A percentile compares a stretch with the other conserved stretches of the same genome.
Evolutionary conservation across 2,797 vertebrate species (phyloP).

Genomic region (Meriones psammophilus): DNA sequence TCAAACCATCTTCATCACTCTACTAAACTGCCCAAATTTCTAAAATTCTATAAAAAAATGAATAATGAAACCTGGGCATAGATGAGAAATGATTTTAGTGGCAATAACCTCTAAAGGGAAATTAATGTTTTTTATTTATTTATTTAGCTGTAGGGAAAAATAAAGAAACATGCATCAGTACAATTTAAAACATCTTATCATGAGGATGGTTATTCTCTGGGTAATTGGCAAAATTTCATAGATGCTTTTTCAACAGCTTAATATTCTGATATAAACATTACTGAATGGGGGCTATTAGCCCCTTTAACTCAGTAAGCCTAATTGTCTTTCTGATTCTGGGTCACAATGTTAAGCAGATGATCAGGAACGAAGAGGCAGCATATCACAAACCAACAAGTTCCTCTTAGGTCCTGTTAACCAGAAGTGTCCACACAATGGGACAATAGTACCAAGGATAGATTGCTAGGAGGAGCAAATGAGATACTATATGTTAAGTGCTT

Average conservation of each 20-base stretch:
- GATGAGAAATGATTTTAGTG: slow-evolving; percentile 52
- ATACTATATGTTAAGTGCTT: background rate
- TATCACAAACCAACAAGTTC: background rate
- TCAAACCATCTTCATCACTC: slow-evolving; percentile 64
- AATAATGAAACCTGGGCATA: slow-evolving; percentile 57
- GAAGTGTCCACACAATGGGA: background rate
- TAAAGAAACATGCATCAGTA: slow-evolving; percentile 19
- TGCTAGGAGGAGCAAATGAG: background rate
- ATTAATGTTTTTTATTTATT: slow-evolving; percentile 67
- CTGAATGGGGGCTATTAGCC: background rate
- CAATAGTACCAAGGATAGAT: background rate
- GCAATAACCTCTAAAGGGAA: slow-evolving; percentile 65
- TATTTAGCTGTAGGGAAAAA: slow-evolving; percentile 10
- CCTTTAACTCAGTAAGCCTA: slow-evolving; percentile 53
- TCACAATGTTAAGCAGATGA: slow-evolving; percentile 48
- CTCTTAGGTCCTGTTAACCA: background rate
- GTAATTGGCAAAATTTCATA: slow-evolving; percentile 74
- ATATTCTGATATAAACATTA: slow-evolving; percentile 63
- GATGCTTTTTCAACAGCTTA: slow-evolving; percentile 65
- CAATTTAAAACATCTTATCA: slow-evolving; percentile 66
- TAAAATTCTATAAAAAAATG: slow-evolving; percentile 20
- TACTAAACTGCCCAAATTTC: slow-evolving; percentile 68
- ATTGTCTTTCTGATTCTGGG: slow-evolving; percentile 59
- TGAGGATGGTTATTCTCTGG: slow-evolving; percentile 58
- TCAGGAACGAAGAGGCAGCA: background rate